Evolutionary conservation across 2,888 invertebrate species (phyloP).

Genomic region (Scaptomyza caliginosa): DNA sequence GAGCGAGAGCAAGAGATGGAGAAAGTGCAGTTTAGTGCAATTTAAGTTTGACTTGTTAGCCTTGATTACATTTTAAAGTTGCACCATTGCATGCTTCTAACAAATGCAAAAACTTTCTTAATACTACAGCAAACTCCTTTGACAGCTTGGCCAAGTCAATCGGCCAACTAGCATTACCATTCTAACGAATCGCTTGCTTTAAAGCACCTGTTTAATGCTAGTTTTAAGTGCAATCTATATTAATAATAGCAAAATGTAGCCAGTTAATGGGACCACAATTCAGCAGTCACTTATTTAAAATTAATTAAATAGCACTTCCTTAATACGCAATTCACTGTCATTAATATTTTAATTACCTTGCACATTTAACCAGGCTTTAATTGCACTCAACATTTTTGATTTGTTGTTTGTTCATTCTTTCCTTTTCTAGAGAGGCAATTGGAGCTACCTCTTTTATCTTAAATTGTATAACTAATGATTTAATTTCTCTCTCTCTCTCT

Average conservation of each 20-base stretch:
- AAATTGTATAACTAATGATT: constrained; percentile 74
- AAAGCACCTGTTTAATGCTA: background rate
- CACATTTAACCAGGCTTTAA: background rate
- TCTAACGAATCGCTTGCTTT: constrained; percentile 38
- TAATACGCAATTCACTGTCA: background rate
- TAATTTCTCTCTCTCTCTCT: constrained; percentile 48
- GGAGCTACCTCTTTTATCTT: constrained; percentile 42
- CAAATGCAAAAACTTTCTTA: constrained; percentile 72
- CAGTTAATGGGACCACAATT: background rate
- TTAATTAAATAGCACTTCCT: background rate
- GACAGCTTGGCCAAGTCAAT: constrained; percentile 34
- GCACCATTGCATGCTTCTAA: constrained; percentile 11
- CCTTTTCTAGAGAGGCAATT: constrained; percentile 47
- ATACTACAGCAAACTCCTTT: constrained; percentile 37
- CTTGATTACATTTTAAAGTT: constrained; percentile 73
- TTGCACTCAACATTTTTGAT: background rate
- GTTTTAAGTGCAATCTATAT: background rate
- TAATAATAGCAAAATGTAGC: background rate
- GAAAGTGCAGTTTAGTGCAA: constrained; percentile 55
- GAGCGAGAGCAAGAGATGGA: too few species aligned
- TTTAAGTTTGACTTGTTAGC: constrained; percentile 65
- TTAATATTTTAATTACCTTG: constrained; percentile 16
- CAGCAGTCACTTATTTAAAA: background rate
- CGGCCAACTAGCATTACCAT: constrained; percentile 53
- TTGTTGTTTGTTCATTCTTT: background rate